Evolutionary conservation across 2,797 vertebrate species (phyloP), one percentile per base, ranked within the genome.

Genomic region (Muscicapa comitata): DNA sequence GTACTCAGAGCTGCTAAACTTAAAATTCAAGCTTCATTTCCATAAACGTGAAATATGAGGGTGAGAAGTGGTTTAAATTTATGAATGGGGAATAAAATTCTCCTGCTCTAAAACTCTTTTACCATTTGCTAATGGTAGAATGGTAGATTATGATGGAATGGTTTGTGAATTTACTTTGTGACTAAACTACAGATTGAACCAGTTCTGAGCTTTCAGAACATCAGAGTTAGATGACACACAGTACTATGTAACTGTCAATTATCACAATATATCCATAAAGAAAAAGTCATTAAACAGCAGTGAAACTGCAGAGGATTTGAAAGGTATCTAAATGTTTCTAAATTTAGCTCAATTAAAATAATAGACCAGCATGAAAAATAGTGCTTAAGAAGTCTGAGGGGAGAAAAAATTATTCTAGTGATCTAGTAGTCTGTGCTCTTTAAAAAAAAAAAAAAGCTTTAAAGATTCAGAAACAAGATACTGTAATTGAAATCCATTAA

Each of bases 401-500:
- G 35, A 38, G 16, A 28, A 28, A 71, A 59, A 86, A 57, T 54
- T 28, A 85, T n/a, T 42, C 4, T 37, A 35, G 53, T 65, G 77
- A 51, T 62, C 76, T 76, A 92, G 83, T 54, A 70, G 48, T 71
- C 37, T 93, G 23, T 87, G 61, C 37, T 66, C 28, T 80, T 26
- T 77, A 58, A 92, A 96, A 95, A 97, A 58, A 92, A 96, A 95
- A 97, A 91, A 97, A 90, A 93, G 88, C 66, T 91, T 68, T 77
- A 85, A 84, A 96, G 54, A 67, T 71, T 62, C 73, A 74, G 82
- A 95, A 78, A 88, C 68, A 63, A 76, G 54, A 91, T 73, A 87
- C 33, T 74, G 93, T 93, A 93, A 95, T 94, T 97, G 93, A 77
- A 97, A 73, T 90, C 86, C 92, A 95, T 94, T 96, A 94, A 95